These are phyloP conservation scores for Corvus hawaiiensis DNA, from an alignment of 2,113 vertebrate species.

Conservation along the genomic window DNA sequence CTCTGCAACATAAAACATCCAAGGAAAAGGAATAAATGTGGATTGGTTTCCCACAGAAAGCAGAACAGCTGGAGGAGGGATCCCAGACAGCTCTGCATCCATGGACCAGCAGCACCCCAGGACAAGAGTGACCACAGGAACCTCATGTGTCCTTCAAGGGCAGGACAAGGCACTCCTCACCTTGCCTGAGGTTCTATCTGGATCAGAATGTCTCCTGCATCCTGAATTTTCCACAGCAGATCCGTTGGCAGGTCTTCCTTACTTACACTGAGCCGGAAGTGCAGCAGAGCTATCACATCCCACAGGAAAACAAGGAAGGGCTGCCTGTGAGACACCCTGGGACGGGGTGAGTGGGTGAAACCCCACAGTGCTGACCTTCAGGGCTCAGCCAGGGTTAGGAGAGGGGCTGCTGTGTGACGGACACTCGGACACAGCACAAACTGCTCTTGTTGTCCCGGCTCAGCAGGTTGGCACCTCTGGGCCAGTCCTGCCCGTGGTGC, in stretches of 20 bases:
- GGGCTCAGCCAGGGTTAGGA: neutral
- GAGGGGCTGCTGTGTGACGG: neutral
- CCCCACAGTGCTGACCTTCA: neutral
- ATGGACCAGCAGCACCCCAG: neutral
- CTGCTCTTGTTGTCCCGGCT: neutral
- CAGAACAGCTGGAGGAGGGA: neutral
- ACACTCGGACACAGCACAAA: neutral
- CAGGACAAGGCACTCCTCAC: neutral
- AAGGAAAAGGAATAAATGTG: neutral
- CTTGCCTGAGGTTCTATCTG: neutral
- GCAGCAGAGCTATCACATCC: neutral
- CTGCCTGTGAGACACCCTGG: neutral
- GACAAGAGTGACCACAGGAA: neutral
- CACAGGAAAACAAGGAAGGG: neutral
- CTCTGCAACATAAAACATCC: neutral
- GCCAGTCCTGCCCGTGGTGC: neutral
- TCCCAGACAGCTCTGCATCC: neutral
- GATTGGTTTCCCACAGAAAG: neutral
- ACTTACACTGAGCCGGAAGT: neutral
- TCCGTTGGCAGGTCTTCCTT: neutral
- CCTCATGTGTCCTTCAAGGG: accelerated
- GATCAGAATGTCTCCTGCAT: neutral
- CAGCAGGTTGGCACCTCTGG: neutral
- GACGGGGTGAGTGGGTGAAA: neutral
- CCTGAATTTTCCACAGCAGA: neutral